A percentile compares a stretch with the other conserved stretches of the same genome.
Evolutionary conservation across 64 coral and sea anemone species (phyloP).

Genomic region (Catalaphyllia jardinei): DNA sequence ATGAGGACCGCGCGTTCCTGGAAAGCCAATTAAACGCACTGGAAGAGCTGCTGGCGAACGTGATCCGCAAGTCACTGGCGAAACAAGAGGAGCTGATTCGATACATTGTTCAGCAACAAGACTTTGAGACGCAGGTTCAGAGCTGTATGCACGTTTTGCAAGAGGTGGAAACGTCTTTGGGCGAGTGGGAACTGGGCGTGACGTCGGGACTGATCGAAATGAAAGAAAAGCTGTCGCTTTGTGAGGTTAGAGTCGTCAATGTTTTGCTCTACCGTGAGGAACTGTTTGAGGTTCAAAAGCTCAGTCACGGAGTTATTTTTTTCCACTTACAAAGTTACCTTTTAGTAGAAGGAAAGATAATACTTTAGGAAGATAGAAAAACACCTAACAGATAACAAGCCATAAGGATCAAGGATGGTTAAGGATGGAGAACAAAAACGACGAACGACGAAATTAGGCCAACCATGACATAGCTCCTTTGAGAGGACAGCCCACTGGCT

Average conservation of each 20-base stretch:
- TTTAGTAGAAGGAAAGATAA: too few species aligned
- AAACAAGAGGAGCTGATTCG: conserved; percentile 84
- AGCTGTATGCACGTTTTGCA: conserved; percentile 76
- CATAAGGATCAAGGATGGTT: too few species aligned
- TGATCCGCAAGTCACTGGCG: conserved; percentile 67
- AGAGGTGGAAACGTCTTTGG: conserved; percentile 55
- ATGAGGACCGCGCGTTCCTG: conserved; percentile 65
- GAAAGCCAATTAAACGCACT: conserved; percentile 66
- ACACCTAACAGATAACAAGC: too few species aligned
- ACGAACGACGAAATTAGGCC: too few species aligned
- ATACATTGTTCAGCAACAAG: conserved; percentile 80
- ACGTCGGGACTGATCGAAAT: conserved; percentile 37
- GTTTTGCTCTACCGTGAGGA: too few species aligned
- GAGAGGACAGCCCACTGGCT: too few species aligned
- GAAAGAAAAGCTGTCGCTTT: conserved; percentile 66
- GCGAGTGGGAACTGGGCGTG: conserved; percentile 37
- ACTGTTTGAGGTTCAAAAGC: too few species aligned
- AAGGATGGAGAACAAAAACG: too few species aligned
- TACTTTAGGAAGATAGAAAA: too few species aligned
- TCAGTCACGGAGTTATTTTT: too few species aligned
- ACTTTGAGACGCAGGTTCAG: conserved; percentile 85
- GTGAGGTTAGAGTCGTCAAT: conserved; percentile 22
- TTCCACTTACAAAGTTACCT: too few species aligned
- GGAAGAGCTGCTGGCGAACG: conserved; percentile 63
- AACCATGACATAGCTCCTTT: too few species aligned